phyloP scores from a whole-genome alignment of 2,113 vertebrate genomes.

The Cettia cetti region DNA sequence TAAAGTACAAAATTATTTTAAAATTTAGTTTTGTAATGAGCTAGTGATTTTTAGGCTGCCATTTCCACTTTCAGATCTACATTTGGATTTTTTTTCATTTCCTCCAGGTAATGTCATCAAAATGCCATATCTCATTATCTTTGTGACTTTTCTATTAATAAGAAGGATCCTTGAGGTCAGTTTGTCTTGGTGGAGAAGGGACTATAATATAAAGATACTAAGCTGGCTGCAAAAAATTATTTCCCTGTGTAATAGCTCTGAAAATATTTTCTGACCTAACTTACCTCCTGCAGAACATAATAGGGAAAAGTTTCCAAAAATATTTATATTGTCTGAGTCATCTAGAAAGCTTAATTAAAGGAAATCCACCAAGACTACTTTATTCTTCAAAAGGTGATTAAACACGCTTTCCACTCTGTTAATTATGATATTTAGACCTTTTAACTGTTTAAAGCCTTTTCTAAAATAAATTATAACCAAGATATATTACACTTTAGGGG shows the following conservation, averaged over 20 bases:
- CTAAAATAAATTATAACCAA: background rate
- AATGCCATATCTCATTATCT: background rate
- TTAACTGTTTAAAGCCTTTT: background rate
- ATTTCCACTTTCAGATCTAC: background rate
- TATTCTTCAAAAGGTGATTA: slow-evolving; percentile 3
- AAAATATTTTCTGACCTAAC: background rate
- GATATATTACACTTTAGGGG: background rate
- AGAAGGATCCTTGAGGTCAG: background rate
- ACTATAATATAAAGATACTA: background rate
- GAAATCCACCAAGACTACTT: background rate
- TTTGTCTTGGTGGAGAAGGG: background rate
- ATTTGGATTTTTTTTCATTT: background rate
- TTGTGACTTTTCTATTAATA: background rate
- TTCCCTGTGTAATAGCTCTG: background rate
- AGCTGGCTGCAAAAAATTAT: background rate
- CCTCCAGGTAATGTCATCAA: background rate
- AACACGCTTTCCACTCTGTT: background rate
- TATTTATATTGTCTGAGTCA: slow-evolving; percentile 9
- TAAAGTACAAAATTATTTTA: background rate
- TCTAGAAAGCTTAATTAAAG: slow-evolving; percentile 27
- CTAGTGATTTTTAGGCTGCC: background rate
- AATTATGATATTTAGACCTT: slow-evolving; percentile 1
- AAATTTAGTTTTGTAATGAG: background rate
- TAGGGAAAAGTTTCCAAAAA: background rate
- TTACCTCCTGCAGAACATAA: background rate